A percentile compares a stretch with the other conserved stretches of the same genome.
phyloP scores from a whole-genome alignment of 2,888 invertebrate species.

The Branchellion lobata region DNA sequence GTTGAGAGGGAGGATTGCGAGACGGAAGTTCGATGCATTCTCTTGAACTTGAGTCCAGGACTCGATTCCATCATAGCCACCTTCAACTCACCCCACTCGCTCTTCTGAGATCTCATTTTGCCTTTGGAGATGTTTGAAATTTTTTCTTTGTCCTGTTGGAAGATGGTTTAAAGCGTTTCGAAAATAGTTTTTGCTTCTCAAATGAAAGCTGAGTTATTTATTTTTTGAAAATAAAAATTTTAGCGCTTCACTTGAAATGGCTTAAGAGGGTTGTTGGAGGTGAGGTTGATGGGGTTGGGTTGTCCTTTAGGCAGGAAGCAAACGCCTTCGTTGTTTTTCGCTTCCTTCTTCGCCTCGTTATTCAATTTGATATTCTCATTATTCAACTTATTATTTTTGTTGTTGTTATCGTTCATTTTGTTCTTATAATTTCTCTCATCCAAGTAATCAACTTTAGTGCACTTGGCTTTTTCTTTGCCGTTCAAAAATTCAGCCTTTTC shows the following conservation, averaged over 20 bases:
- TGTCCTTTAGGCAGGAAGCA: neutral
- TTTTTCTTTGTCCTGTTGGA: neutral
- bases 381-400: neutral
- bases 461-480: neutral
- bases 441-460: neutral
- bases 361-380: neutral
- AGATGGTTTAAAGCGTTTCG: neutral
- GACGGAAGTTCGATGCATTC: too few relatives aligned
- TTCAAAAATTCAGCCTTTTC: neutral
- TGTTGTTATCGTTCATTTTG: neutral
- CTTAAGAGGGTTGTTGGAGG: neutral
- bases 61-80: neutral
- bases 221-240: too few relatives aligned
- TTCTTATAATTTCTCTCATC: conserved; percentile 1
- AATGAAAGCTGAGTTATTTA: too few relatives aligned
- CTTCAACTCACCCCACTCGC: neutral
- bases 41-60: neutral
- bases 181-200: conserved; percentile 2
- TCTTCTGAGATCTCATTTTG: neutral
- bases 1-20: too few relatives aligned
- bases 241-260: neutral
- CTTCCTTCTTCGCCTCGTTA: neutral
- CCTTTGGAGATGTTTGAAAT: neutral
- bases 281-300: conserved; percentile 12
- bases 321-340: neutral